Evolutionary conservation across 1,140 invertebrate genomes (phyloP), one percentile per base, ranked within the genome.

Genomic region (Lithobius niger): DNA sequence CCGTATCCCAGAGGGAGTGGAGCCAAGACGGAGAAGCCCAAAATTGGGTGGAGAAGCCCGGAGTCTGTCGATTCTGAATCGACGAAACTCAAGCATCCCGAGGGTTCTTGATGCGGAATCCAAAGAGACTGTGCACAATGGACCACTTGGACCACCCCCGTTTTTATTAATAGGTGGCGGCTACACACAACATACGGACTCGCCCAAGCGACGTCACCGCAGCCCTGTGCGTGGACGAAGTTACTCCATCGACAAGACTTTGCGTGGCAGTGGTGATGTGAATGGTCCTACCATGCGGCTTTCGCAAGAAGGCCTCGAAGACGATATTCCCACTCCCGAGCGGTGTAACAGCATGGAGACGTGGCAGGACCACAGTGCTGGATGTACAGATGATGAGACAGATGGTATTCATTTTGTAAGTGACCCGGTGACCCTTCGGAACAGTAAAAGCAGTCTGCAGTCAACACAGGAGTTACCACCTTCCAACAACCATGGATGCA

Each of bases 11-110:
- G 45, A 48, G n/a, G n/a, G n/a, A n/a, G 28, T 21, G 16, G 49
- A 56, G 6, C 19, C 21, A 16, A 18, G 48, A 21, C 74, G 82
- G 1, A 75, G 79, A 51, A 86, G 83, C 67, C 84, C 84, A 0
- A 82, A 85, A 60, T 64, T 86, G 15, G 79, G 82, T 56, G 71
- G 74, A 0, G 82, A 84, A 47, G 85, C 82, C 0, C 71, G 83
- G 21, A 82, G 85, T 61, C 76, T 81, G 22, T 76, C 71, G 18
- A 64, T 70, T 3, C 59, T 69, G 42, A 72, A 54, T 18, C 71
- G 69, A 21, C n/a, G 53, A 26, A 24, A 21, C 18, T 21, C 19
- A 43, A 48, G 45, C 22, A 48, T 48, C 19, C 45, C 45, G 13
- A 10, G 45, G 13, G 45, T 48, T n/a, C 10, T 24, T 10, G 45